Conservation (phyloP, 2,888 invertebrate species). For the Galeopsomyia nigrocyanea region DNA sequence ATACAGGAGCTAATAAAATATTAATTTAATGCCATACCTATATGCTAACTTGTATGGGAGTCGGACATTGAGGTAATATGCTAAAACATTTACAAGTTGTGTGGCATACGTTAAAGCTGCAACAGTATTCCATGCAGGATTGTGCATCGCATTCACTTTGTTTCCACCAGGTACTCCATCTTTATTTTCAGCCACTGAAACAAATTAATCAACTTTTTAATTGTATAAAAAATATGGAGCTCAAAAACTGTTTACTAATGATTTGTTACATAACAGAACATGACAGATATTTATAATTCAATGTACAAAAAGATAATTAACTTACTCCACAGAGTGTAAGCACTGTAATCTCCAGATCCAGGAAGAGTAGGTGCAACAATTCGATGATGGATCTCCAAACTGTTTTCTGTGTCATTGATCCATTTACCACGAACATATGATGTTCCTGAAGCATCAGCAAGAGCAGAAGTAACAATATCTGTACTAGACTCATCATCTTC, state of each 20-base stretch:
- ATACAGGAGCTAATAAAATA: slow-evolving; percentile 16
- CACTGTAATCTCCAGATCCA: slow-evolving; percentile 86
- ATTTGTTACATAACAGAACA: slow-evolving; percentile 20
- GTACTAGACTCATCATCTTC: slow-evolving; percentile 62
- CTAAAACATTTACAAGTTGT: slow-evolving; percentile 85
- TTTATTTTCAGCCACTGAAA: slow-evolving; percentile 72
- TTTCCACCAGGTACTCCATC: slow-evolving; percentile 71
- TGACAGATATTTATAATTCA: not conserved
- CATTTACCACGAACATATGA: slow-evolving; percentile 85
- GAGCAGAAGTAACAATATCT: slow-evolving; percentile 66
- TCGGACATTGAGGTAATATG: slow-evolving; percentile 85
- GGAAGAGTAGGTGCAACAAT: slow-evolving; percentile 89
- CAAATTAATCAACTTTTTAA: slow-evolving; percentile 24
- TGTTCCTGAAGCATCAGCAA: slow-evolving; percentile 83
- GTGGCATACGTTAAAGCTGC: slow-evolving; percentile 89
- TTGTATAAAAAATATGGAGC: not conserved
- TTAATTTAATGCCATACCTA: slow-evolving; percentile 68
- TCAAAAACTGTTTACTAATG: not conserved
- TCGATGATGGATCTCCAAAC: slow-evolving; percentile 78
- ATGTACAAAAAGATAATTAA: slow-evolving; percentile 19
- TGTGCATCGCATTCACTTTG: slow-evolving; percentile 73
- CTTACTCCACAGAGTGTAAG: slow-evolving; percentile 83
- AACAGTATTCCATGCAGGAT: slow-evolving; percentile 80
- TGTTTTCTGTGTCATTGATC: slow-evolving; percentile 79
- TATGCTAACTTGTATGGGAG: slow-evolving; percentile 82